phyloP scores from a whole-genome alignment of 2,797 vertebrate genomes.

The Sciaenops ocellatus region DNA sequence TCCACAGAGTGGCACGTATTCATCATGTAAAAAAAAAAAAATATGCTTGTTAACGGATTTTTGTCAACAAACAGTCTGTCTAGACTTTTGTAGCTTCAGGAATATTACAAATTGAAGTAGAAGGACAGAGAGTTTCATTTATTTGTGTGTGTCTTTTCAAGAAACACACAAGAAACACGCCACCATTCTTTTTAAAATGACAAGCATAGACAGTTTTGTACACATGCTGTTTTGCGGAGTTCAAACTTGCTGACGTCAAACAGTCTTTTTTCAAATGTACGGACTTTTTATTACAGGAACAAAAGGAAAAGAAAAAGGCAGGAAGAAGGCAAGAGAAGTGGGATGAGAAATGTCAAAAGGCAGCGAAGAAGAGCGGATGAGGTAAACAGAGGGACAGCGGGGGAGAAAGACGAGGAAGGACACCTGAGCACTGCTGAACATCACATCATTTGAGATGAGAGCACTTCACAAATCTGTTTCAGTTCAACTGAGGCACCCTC shows the following conservation, averaged over 20 bases:
- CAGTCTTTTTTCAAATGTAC: slow-evolving; percentile 17
- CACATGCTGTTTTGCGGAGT: slow-evolving; percentile 5
- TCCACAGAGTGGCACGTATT: background rate
- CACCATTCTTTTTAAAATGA: slow-evolving; percentile 23
- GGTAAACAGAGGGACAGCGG: slow-evolving; percentile 9
- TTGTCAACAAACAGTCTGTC: slow-evolving; percentile 26
- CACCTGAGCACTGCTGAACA: slow-evolving; percentile 35
- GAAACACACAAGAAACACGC: background rate
- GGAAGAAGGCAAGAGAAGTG: background rate
- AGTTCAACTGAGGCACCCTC: slow-evolving; percentile 18
- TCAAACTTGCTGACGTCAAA: slow-evolving; percentile 37
- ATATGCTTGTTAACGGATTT: slow-evolving; percentile 21
- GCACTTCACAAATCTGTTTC: slow-evolving; percentile 41
- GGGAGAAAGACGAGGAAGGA: slow-evolving; percentile 20
- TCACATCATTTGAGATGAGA: slow-evolving; percentile 39
- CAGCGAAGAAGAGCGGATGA: background rate
- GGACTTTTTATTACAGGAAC: slow-evolving; percentile 6
- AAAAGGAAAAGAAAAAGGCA: background rate
- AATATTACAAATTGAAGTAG: slow-evolving; percentile 2
- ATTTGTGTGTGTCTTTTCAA: background rate
- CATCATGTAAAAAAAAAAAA: slow-evolving; percentile 25
- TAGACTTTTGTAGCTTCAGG: slow-evolving; percentile 21
- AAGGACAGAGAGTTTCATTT: slow-evolving; percentile 1
- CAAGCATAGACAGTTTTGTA: slow-evolving; percentile 7
- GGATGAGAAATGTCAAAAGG: slow-evolving; percentile 23